phyloP scores from a whole-genome alignment of 2,113 vertebrate species.

The Hemiscyllium ocellatum region DNA sequence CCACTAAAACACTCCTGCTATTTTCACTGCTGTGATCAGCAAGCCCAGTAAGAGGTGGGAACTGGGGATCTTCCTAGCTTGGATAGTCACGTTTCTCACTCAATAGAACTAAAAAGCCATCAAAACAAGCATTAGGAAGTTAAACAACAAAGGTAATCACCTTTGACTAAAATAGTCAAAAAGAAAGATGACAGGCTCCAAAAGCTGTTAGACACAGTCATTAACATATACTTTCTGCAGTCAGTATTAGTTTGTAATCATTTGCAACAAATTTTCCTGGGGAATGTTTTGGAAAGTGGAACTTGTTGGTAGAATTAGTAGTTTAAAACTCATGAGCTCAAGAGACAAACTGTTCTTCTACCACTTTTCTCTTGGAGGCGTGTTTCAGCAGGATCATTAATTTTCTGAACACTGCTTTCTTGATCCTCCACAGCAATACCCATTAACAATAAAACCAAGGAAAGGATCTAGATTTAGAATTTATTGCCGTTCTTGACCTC shows the following conservation, averaged over 20 bases:
- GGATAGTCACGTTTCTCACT: background rate
- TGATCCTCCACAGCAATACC: constrained; percentile 1
- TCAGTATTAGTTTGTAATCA: background rate
- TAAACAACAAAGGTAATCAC: background rate
- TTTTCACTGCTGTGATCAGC: background rate
- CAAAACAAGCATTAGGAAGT: background rate
- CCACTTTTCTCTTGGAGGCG: constrained; percentile 18
- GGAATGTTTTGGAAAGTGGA: background rate
- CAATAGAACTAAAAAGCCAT: background rate
- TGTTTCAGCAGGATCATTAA: constrained; percentile 1
- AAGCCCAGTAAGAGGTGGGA: background rate
- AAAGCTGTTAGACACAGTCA: background rate
- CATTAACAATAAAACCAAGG: background rate
- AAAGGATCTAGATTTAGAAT: background rate
- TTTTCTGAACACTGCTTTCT: constrained; percentile 11
- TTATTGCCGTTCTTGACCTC: background rate
- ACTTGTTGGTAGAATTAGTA: constrained; percentile 22
- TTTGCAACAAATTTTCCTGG: background rate
- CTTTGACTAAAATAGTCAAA: background rate
- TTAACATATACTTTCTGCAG: background rate
- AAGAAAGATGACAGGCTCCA: background rate
- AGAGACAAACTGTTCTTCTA: constrained; percentile 13
- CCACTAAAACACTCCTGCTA: background rate
- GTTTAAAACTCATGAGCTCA: background rate
- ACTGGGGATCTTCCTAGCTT: background rate